A percentile compares a stretch with the other conserved stretches of the same genome.
phyloP scores from a whole-genome alignment of 64 coral and sea anemone species.

The Montipora capricornis region DNA sequence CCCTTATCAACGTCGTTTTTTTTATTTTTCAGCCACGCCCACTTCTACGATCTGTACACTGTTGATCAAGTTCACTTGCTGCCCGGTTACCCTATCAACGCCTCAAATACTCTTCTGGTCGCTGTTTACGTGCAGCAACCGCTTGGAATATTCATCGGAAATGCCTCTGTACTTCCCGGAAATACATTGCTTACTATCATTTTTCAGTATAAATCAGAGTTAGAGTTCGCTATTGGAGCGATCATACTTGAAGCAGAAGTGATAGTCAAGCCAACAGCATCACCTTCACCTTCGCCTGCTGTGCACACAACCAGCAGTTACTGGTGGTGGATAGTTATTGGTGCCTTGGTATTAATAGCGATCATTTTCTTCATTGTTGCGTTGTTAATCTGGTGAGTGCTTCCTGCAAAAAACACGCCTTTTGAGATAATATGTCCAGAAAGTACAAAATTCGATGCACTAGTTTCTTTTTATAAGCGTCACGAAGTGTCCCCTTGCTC shows the following conservation, averaged over 20 bases:
- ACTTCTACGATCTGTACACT: slow-evolving; percentile 11
- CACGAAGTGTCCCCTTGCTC: no score
- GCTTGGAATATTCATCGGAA: background rate
- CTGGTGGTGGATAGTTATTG: background rate
- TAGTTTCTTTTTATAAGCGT: no score
- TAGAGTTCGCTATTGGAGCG: slow-evolving; percentile 12
- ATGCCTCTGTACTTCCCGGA: background rate
- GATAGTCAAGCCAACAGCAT: background rate
- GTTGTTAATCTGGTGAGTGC: background rate
- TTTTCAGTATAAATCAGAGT: background rate
- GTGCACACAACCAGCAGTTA: no score
- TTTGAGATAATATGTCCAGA: no score
- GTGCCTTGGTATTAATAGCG: background rate
- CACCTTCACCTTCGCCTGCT: background rate
- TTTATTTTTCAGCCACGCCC: background rate
- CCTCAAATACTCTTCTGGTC: background rate
- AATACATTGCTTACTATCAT: background rate
- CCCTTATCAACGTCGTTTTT: background rate
- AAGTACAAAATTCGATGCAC: no score
- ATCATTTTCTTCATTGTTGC: background rate
- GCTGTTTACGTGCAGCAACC: slow-evolving; percentile 37
- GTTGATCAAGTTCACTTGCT: slow-evolving; percentile 18
- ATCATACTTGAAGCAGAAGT: background rate
- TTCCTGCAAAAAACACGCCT: no score
- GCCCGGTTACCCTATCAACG: slow-evolving; percentile 60